phyloP scores from a whole-genome alignment of 2,113 vertebrate species.

The Paraplagusia blochii region DNA sequence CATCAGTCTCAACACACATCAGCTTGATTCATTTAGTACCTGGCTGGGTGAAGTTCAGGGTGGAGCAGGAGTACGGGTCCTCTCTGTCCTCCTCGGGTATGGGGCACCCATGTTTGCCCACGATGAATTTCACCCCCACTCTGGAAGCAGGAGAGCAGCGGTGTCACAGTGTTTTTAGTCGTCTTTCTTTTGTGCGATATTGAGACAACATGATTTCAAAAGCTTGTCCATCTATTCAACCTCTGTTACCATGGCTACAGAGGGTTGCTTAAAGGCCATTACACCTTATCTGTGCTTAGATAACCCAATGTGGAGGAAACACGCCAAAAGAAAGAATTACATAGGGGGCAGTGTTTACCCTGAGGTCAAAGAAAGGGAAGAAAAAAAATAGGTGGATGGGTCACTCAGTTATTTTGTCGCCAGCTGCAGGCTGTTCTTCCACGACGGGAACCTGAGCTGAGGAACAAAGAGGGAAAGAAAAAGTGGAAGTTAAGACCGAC shows the following conservation, averaged over 20 bases:
- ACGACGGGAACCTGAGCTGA: conserved; percentile 8
- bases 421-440: conserved; percentile 34
- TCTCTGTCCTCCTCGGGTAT: conserved; percentile 93
- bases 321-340: conserved; percentile 38
- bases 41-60: conserved; percentile 89
- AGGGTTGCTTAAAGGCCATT: conserved; percentile 61
- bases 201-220: conserved; percentile 38
- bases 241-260: conserved; percentile 65
- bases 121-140: conserved; percentile 95
- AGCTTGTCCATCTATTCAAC: conserved; percentile 49
- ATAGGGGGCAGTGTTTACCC: conserved; percentile 36
- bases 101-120: conserved; percentile 86
- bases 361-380: conserved; percentile 41
- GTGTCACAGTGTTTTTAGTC: background rate
- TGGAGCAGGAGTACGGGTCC: conserved; percentile 91
- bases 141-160: conserved; percentile 64
- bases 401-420: conserved; percentile 15
- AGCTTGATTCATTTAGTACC: conserved; percentile 64
- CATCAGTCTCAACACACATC: background rate
- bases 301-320: conserved; percentile 51
- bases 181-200: conserved; percentile 10
- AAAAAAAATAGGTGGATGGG: conserved; percentile 26
- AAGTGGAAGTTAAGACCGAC: conserved; percentile 64
- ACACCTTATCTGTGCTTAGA: conserved; percentile 51
- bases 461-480: background rate